Evolutionary conservation across 2,113 vertebrate genomes (phyloP).

Genomic region (Butorides virescens): DNA sequence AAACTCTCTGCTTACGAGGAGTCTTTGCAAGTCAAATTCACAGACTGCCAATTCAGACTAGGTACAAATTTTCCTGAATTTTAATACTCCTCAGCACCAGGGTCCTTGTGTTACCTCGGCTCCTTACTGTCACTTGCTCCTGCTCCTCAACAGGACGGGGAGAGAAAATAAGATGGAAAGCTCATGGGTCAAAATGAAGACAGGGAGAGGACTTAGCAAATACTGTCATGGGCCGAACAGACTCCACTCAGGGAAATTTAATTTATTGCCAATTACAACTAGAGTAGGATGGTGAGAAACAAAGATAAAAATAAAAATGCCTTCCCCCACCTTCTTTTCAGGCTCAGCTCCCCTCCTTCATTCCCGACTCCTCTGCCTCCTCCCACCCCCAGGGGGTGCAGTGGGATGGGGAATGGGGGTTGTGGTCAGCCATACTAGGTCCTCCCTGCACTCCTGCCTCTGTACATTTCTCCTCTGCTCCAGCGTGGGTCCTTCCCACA

Average conservation of each 20-base stretch:
- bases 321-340: background rate
- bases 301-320: background rate
- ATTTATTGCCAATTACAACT: background rate
- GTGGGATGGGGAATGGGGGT: background rate
- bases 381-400: fast-evolving
- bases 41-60: background rate
- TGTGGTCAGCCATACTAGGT: background rate
- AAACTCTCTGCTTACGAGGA: fast-evolving
- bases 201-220: background rate
- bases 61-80: background rate
- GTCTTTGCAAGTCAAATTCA: slow-evolving; percentile 9
- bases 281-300: background rate
- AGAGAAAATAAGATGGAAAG: background rate
- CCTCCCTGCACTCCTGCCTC: background rate
- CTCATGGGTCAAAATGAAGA: background rate
- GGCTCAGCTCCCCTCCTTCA: background rate
- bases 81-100: background rate
- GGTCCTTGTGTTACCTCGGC: background rate
- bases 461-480: background rate
- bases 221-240: background rate
- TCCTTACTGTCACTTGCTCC: background rate
- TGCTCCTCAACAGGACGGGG: fast-evolving
- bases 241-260: background rate
- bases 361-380: background rate
- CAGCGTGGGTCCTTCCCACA: background rate